Evolutionary conservation across 2,888 invertebrate genomes (phyloP), one percentile per base, ranked within the genome.

Genomic region (Synergus umbraculus): DNA sequence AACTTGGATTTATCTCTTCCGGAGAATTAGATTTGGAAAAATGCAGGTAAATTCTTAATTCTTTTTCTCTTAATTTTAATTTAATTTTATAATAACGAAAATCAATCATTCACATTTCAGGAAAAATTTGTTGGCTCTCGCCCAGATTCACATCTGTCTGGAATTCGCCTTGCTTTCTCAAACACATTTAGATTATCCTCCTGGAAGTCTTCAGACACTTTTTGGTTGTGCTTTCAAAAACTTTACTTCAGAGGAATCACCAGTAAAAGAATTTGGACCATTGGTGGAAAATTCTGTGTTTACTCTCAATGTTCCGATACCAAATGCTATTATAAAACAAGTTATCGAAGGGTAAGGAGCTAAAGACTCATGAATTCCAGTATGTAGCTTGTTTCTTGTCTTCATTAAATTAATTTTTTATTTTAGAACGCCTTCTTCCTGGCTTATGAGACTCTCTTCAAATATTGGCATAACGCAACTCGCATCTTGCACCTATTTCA

Each of bases 101-200:
- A 76, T 46, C 41, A 46, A 60, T 29, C 12, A n/a, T 60, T 78
- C 80, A 37, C 58, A 58, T 85, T 86, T 22, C 77, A 90, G 89
- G 69, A 85, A 86, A 78, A 87, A 82, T 76, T 83, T 91, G 37
- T 63, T 87, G 64, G 79, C 82, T 7, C 81, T 91, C 80, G 85
- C 87, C n/a, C 88, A 88, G 82, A 86, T 90, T 67, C 90, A 89
- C 67, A 76, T 90, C 54, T 89, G 89, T 76, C 81, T 91, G 37
- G 90, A 91, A 83, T 90, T 90, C 79, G 83, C 88, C 64, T 76
- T 89, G 66, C 81, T 90, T 46, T 83, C 88, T 10, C 88, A 91
- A 81, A 81, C 81, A 43, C 86, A 90, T 83, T 79, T 90, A 49
- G 83, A 86, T 80, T 89, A 86, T 83, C 76, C 88, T 29, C 83